Evolutionary conservation across 2,797 vertebrate genomes (phyloP), one percentile per base, ranked within the genome.

Genomic region (Petrocephalus schoutedeni): DNA sequence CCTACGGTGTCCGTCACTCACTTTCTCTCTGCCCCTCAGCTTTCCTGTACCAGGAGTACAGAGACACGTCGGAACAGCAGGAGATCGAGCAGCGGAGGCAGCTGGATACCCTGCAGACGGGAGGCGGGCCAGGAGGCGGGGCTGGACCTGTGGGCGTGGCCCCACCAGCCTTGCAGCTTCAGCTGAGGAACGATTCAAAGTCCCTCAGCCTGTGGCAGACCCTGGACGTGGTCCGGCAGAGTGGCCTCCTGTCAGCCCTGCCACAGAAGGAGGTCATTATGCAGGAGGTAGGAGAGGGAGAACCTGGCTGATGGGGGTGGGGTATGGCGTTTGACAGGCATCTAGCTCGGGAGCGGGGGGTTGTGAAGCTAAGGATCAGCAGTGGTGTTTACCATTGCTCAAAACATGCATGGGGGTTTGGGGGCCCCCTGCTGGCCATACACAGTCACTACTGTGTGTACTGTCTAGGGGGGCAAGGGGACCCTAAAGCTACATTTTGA

Each of bases 21-120:
- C 54, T 57, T 58, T 88, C 21, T 89, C 82, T 54, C 16, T 61
- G 54, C 89, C 10, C 86, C 41, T 19, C 90, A 99, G 98, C 94
- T 16, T 96, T 98, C 92, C 93, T 99, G 86, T 99, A 99, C 92
- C 98, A 99, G 94, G 98, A 99, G 92, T 99, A 99, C 90, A 93
- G 98, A 58, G 98, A 98, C 90, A 98, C 97, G 53, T 97, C 98
- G 0, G 98, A 97, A 0, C 97, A 97, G 6, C 96, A 98, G 89
- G 98, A 99, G 91, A 98, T 99, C 0, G 96, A 99, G 93, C 96
- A 96, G 87, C 93, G 98, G 57, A 95, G 98, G 56, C 95, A 97
- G 89, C 96, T 94, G 41, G 98, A 99, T 87, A 96, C 95, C 41
- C 90, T 94, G 28, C 91, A 94, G 0, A 41, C 83, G 10, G 92